Conservation (phyloP, 2,888 invertebrate species). For the Tromatobia lineatoria region DNA sequence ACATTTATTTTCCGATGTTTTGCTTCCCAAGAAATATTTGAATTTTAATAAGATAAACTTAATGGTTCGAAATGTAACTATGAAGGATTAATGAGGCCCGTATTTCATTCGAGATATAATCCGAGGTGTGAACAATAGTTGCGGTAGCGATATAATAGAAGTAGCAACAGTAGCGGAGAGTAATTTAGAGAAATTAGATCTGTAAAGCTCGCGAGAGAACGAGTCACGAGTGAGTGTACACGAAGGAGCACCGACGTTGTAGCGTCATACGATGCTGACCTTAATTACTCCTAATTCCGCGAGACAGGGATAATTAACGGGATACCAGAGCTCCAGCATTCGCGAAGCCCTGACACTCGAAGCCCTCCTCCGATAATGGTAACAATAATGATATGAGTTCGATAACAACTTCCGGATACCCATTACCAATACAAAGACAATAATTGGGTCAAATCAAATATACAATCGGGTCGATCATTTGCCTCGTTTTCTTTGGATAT, state of each 20-base stretch:
- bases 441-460: constrained; percentile 29
- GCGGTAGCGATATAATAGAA: constrained; percentile 33
- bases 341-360: constrained; percentile 53
- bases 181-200: constrained; percentile 62
- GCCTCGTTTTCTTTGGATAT: background rate
- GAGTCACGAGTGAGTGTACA: constrained; percentile 39
- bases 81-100: background rate
- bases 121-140: constrained; percentile 41
- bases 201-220: constrained; percentile 25
- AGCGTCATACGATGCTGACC: constrained; percentile 64
- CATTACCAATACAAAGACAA: background rate
- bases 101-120: constrained; percentile 19
- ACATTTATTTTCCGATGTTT: too few relatives aligned
- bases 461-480: background rate
- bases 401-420: background rate
- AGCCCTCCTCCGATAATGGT: constrained; percentile 30
- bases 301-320: constrained; percentile 71
- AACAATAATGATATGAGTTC: constrained; percentile 33
- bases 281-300: constrained; percentile 73
- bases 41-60: constrained; percentile 2
- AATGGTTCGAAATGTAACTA: background rate
- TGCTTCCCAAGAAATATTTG: too few relatives aligned
- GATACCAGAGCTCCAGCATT: constrained; percentile 54
- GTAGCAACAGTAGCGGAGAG: constrained; percentile 13
- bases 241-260: constrained; percentile 9